Percentiles rank a stretch among this genome's conserved stretches.
Evolutionary conservation across 1,140 invertebrate genomes (phyloP).

Genomic region (Thrips palmi): DNA sequence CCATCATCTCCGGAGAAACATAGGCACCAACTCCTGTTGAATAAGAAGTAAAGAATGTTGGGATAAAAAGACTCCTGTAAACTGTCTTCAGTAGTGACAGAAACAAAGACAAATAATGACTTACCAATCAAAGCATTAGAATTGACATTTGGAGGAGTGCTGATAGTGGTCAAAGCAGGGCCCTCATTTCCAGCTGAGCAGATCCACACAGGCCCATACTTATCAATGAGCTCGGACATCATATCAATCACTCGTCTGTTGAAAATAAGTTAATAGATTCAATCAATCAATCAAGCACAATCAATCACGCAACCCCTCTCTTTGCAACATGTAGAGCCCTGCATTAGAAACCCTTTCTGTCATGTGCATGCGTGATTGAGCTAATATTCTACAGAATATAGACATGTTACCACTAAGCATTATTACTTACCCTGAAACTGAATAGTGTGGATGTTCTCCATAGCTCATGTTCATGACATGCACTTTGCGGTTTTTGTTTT

Average conservation of each 20-base stretch:
- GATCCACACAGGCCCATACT: conserved; percentile 82
- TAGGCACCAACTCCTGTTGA: conserved; percentile 75
- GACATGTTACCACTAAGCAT: neutral
- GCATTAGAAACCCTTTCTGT: too few species aligned
- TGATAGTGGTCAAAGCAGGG: conserved; percentile 79
- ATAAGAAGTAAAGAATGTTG: conserved; percentile 6
- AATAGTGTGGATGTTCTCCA: conserved; percentile 84
- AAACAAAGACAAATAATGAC: conserved; percentile 10
- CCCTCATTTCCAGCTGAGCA: conserved; percentile 89
- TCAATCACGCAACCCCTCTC: too few species aligned
- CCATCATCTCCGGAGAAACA: conserved; percentile 95
- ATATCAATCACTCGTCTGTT: conserved; percentile 67
- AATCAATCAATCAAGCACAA: too few species aligned
- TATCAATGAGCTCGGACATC: conserved; percentile 79
- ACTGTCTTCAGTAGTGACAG: neutral
- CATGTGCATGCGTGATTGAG: neutral
- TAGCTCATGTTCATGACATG: conserved; percentile 98
- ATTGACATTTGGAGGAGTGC: conserved; percentile 76
- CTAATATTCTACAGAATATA: neutral
- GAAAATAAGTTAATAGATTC: conserved; percentile 16
- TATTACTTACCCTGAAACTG: conserved; percentile 57
- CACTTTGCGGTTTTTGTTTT: conserved; percentile 31
- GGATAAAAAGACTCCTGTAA: neutral
- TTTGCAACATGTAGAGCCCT: too few species aligned
- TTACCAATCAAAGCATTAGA: conserved; percentile 63